Percentiles rank a stretch among this genome's conserved stretches.
These are phyloP conservation scores for Mormyrus hasselquistii DNA, from an alignment of 2,797 vertebrate genomes.

Conservation along the genomic window DNA sequence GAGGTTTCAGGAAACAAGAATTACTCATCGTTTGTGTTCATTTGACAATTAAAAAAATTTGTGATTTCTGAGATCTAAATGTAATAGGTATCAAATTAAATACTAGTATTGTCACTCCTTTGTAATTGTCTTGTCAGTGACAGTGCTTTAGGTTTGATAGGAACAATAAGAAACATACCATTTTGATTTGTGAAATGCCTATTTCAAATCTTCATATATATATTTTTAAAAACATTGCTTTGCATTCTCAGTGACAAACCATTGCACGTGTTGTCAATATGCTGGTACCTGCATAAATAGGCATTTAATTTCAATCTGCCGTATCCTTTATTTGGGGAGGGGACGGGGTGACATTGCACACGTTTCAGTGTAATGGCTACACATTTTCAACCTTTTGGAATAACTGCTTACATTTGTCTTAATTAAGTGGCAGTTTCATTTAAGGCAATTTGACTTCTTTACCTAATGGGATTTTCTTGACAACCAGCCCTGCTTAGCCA, in stretches of 20 bases:
- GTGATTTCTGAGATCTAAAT: not conserved
- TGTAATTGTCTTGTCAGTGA: not conserved
- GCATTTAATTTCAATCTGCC: not conserved
- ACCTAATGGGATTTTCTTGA: conserved; percentile 13
- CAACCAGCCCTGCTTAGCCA: not conserved
- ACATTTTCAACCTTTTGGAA: conserved; percentile 7
- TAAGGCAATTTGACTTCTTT: conserved; percentile 11
- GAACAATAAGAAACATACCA: not conserved
- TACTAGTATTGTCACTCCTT: not conserved
- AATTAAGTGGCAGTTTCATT: conserved; percentile 7
- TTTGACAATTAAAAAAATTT: not conserved
- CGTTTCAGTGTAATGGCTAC: not conserved
- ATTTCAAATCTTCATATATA: not conserved
- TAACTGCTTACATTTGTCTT: conserved; percentile 15
- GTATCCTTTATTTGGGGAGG: not conserved
- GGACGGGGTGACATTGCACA: not conserved
- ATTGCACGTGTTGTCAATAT: not conserved
- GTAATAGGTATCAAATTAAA: not conserved
- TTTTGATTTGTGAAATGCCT: not conserved
- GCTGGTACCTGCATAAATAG: not conserved
- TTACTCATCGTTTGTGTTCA: not conserved
- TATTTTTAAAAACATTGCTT: not conserved
- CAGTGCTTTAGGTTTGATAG: not conserved
- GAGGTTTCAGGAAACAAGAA: not conserved
- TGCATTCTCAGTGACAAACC: not conserved